These are phyloP conservation scores for Trematocara caparti DNA, from an alignment of 2,797 vertebrate species.

Conservation along the genomic window DNA sequence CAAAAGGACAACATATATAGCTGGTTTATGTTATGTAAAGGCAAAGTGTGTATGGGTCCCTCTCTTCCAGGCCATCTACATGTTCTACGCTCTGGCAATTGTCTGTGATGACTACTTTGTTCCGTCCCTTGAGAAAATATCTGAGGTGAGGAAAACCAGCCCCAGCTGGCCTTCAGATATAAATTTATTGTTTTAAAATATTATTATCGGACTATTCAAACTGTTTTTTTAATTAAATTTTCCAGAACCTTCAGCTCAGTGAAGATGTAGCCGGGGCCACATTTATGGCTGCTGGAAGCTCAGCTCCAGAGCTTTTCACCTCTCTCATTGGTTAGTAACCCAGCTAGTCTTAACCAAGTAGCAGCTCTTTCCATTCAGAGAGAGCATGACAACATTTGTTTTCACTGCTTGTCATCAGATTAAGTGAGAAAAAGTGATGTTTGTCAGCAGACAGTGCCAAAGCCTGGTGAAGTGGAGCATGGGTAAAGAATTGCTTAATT, in stretches of 20 bases:
- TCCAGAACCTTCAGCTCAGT: constrained; percentile 79
- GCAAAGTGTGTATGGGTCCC: background rate
- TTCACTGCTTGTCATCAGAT: background rate
- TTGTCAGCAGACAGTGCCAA: background rate
- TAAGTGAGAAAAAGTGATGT: background rate
- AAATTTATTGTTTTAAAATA: background rate
- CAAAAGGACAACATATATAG: background rate
- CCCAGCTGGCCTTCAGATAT: background rate
- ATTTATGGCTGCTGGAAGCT: constrained; percentile 83
- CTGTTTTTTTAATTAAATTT: background rate
- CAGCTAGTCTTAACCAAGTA: background rate
- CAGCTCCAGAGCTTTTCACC: constrained; percentile 82
- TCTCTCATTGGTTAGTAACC: constrained; percentile 77
- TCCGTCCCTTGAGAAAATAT: constrained; percentile 82
- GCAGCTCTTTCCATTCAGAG: background rate
- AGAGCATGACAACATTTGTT: background rate
- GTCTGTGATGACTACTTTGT: constrained; percentile 84
- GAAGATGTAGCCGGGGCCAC: constrained; percentile 82
- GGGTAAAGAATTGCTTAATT: background rate
- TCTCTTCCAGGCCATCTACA: constrained; percentile 77
- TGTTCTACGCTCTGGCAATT: constrained; percentile 82
- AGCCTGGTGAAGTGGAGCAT: background rate
- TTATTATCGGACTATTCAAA: background rate
- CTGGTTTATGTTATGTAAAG: background rate
- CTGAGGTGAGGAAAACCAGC: constrained; percentile 66